phyloP scores from a whole-genome alignment of 2,888 invertebrate species.

The Cheilosia scutellata region DNA sequence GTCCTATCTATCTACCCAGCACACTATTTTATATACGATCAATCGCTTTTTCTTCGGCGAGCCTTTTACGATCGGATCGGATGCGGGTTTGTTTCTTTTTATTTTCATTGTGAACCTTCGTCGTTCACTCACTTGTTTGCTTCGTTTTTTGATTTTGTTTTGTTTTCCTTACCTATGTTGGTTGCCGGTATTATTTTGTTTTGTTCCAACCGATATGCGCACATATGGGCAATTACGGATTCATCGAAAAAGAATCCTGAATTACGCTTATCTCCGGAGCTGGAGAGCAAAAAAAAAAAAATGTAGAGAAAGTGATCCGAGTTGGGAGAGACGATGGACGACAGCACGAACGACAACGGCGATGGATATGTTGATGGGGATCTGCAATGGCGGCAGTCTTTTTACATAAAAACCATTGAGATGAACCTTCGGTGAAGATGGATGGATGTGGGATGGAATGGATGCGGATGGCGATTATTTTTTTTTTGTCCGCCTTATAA shows the following conservation, averaged over 20 bases:
- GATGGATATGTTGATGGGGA: conserved; percentile 60
- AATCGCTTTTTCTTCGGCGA: conserved; percentile 62
- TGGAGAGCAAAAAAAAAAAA: conserved; percentile 74
- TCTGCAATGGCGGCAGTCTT: conserved; percentile 66
- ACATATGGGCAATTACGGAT: conserved; percentile 76
- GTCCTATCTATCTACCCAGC: not conserved
- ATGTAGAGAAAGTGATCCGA: conserved; percentile 61
- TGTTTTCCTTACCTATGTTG: conserved; percentile 11
- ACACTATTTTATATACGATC: conserved; percentile 33
- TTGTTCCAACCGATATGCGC: conserved; percentile 68
- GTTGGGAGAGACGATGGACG: conserved; percentile 37
- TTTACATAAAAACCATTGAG: conserved; percentile 61
- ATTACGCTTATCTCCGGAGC: conserved; percentile 73
- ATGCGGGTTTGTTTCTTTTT: conserved; percentile 51
- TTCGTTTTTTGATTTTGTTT: conserved; percentile 8
- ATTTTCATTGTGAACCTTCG: conserved; percentile 42
- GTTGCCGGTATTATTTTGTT: conserved; percentile 64
- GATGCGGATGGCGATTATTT: conserved; percentile 51
- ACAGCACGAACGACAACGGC: conserved; percentile 19
- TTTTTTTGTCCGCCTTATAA: conserved; percentile 19
- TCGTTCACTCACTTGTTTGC: conserved; percentile 15
- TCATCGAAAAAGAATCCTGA: conserved; percentile 75
- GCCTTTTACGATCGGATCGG: conserved; percentile 50
- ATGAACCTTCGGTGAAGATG: conserved; percentile 74
- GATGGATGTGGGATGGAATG: conserved; percentile 74